Evolutionary conservation across 2,113 vertebrate genomes (phyloP), one percentile per base, ranked within the genome.

Genomic region (Nipponia nippon): DNA sequence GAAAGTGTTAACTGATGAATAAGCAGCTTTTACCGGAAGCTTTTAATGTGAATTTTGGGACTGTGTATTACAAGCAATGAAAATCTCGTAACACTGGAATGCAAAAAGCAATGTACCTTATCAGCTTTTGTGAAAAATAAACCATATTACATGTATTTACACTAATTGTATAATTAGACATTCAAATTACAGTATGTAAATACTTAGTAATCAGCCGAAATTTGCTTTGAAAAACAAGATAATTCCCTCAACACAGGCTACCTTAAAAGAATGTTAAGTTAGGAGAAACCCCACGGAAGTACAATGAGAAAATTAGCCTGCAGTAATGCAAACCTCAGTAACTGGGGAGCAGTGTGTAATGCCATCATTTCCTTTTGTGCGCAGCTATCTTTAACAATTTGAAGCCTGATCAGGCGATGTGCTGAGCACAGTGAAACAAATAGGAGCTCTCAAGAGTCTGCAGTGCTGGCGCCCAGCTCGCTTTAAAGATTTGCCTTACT

Each of bases 151-250:
- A 97, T 98, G 98, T 98, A 98, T 98, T 98, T 98, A 98, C 97
- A 97, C 98, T 98, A 98, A 98, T 98, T 97, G 94, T 98, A 97
- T 98, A 98, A 98, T 98, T 98, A 98, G 97, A 97, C 97, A 98
- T 98, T 98, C 97, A 98, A 98, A 98, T 98, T 98, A 97, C 96
- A 87, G 97, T 97, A 98, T 98, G 98, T 98, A 98, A 98, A 98
- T 98, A 98, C 98, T 98, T 98, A 97, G 98, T 98, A 98, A 98
- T 98, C 98, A 98, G 96, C 98, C 98, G 97, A 98, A 98, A 98
- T 98, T 98, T 98, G 98, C 97, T 98, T 98, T 98, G 97, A 98
- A 98, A 98, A 98, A 98, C 97, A 98, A 98, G 98, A 97, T 98
- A 98, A 98, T 98, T 98, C 98, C 97, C 97, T 97, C 97, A 98